Evolutionary conservation across 2,113 vertebrate genomes (phyloP).

Genomic region (Heteronetta atricapilla): DNA sequence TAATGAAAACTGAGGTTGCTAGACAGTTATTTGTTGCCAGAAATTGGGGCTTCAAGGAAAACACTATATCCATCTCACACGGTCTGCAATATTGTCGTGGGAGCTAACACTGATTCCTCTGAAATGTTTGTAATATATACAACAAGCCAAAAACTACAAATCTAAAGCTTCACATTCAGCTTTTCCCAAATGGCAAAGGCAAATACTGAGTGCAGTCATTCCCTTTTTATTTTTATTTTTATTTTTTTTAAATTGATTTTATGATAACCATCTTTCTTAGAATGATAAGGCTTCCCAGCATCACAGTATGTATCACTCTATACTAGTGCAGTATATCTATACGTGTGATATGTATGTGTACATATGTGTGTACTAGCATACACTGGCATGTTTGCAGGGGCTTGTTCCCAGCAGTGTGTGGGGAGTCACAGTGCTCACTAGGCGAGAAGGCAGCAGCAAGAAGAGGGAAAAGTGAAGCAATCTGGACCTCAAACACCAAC

Average conservation of each 20-base stretch:
- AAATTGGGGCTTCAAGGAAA: constrained; percentile 18
- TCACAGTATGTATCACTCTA: not conserved
- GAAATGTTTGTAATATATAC: not conserved
- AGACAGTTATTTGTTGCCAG: not conserved
- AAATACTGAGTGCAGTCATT: not conserved
- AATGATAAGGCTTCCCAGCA: not conserved
- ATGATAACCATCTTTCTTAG: not conserved
- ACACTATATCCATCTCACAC: not conserved
- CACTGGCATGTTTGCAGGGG: not conserved
- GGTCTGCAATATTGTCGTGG: not conserved
- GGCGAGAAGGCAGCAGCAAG: not conserved
- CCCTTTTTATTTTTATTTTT: too few relatives aligned
- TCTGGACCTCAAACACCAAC: not conserved
- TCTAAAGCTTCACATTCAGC: not conserved
- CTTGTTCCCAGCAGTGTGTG: not conserved
- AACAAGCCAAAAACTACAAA: not conserved
- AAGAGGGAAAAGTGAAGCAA: not conserved
- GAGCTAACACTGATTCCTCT: not conserved
- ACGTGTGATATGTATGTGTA: accelerated
- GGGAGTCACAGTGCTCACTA: accelerated
- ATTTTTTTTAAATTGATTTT: not conserved
- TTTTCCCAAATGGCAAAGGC: not conserved
- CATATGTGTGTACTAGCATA: accelerated
- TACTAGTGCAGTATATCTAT: accelerated
- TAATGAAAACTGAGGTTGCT: not conserved